Conservation (phyloP, 2,888 invertebrate species). For the Geotrupes spiniger region DNA sequence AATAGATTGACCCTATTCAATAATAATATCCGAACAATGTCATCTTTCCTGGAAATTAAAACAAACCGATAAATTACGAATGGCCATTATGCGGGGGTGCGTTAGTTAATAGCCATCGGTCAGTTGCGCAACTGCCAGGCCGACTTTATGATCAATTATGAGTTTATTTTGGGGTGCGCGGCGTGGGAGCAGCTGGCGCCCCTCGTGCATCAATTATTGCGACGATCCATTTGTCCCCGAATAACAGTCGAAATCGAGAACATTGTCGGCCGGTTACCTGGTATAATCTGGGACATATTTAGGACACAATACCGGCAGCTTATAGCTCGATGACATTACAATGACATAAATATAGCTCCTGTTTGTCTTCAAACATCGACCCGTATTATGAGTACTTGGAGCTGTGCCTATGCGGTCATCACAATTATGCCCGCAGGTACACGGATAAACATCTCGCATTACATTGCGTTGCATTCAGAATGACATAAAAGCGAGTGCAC, state of each 20-base stretch:
- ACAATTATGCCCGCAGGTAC: constrained; percentile 31
- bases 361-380: constrained; percentile 47
- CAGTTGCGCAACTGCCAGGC: constrained; percentile 24
- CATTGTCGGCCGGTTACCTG: constrained; percentile 27
- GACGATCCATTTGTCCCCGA: constrained; percentile 8
- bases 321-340: constrained; percentile 46
- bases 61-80: constrained; percentile 14
- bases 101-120: constrained; percentile 13
- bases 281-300: constrained; percentile 41
- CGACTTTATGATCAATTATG: constrained; percentile 22
- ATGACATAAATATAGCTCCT: constrained; percentile 50
- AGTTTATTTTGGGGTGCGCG: constrained; percentile 4
- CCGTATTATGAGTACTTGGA: constrained; percentile 42
- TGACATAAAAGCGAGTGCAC: constrained; percentile 38
- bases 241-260: constrained; percentile 20
- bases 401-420: constrained; percentile 45
- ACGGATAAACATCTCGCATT: constrained; percentile 48
- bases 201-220: not conserved
- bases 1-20: too few relatives aligned
- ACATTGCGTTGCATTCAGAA: constrained; percentile 43
- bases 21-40: constrained; percentile 11
- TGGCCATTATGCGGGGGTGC: constrained; percentile 14
- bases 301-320: constrained; percentile 44
- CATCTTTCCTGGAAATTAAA: constrained; percentile 14
- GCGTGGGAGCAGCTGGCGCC: constrained; percentile 12